Percentiles rank a stretch among this genome's conserved stretches.
These are phyloP conservation scores for Ageneiosus marmoratus DNA, from an alignment of 2,113 vertebrate genomes.

Conservation along the genomic window DNA sequence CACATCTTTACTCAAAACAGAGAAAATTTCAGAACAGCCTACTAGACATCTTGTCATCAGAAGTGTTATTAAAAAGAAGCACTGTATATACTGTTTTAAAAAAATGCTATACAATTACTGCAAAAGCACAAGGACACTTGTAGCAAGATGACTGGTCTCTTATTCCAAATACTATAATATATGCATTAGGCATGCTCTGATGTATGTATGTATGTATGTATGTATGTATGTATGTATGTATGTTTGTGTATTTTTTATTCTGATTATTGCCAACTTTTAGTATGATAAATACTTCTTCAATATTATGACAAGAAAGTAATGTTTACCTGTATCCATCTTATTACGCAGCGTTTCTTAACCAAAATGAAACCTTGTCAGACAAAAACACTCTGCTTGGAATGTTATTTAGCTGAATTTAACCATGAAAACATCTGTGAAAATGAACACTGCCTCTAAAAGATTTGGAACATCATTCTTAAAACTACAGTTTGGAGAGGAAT, in stretches of 20 bases:
- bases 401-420: not conserved
- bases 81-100: conserved; percentile 53
- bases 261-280: not conserved
- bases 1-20: conserved; percentile 63
- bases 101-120: conserved; percentile 60
- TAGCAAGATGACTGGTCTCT: conserved; percentile 60
- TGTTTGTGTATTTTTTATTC: not conserved
- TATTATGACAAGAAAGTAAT: not conserved
- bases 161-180: conserved; percentile 56
- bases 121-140: conserved; percentile 71
- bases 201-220: no score
- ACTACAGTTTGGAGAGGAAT: not conserved
- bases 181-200: conserved; percentile 52
- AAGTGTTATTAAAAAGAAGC: conserved; percentile 53
- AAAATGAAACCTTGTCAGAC: not conserved
- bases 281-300: not conserved
- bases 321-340: not conserved
- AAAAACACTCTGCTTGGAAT: not conserved
- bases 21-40: conserved; percentile 52
- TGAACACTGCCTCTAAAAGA: not conserved
- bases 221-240: not conserved
- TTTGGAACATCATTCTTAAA: not conserved
- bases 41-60: conserved; percentile 35
- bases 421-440: not conserved
- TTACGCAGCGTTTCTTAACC: not conserved